Evolutionary conservation across 2,888 invertebrate species (phyloP), one percentile per base, ranked within the genome.

Genomic region (Venustoraphidia nigricollis): DNA sequence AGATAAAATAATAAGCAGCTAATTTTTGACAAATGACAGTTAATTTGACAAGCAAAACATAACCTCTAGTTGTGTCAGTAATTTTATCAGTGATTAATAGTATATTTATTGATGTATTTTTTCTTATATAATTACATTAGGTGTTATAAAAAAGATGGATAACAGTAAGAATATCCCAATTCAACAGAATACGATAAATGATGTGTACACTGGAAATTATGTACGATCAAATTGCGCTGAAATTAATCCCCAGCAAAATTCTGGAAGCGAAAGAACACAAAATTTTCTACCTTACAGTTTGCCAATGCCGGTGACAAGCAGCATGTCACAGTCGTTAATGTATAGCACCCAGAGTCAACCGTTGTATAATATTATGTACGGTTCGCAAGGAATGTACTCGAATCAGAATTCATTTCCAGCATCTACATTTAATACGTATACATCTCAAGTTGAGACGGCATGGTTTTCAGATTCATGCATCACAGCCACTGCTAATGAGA

Each of bases 391-490:
- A 1, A 46, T 52, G 9, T 53, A 55, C 27, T 45, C 54, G 10
- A 56, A 49, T 44, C 54, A 53, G 42, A 51, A 51, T 41, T 41
- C 53, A 13, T 54, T 47, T 49, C 49, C 52, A 9, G 45, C 48
- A 11, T 51, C 50, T 36, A 45, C 50, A 10, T 52, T 47, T 36
- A 42, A 50, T 27, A 50, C 47, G 27, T 51, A 46, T 38, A 34
- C 51, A 14, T 53, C 55, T 13, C 52, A 55, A 45, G 36, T 53
- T 2, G 55, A 56, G 36, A 46, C 45, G n/a, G 13, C 47, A 17
- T 59, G 58, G 59, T 27, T 56, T 14, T 45, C 56, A 8, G 58
- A 60, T 45, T 48, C 53, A 17, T 50, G 55, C 36, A 42, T 55
- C n/a, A 40, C 40, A 9, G 40, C 39, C 10, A 10, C 48, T 14